Conservation (phyloP, 2,113 vertebrate genomes). For the Cavia aperea region DNA sequence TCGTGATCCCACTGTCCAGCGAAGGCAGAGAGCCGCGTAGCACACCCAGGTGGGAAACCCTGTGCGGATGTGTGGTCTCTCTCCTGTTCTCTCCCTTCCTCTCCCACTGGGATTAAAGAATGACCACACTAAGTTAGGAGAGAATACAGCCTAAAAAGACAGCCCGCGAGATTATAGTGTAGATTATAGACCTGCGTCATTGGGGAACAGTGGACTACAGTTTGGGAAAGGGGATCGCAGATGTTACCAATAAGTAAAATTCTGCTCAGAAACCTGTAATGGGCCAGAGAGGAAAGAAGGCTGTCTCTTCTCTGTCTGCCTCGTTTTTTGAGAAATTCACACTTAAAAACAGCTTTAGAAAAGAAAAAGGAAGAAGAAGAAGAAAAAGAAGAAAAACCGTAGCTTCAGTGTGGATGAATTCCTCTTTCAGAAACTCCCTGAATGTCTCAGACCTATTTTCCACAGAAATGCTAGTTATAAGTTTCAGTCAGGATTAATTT, state of each 20-base stretch:
- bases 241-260: neutral
- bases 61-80: neutral
- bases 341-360: neutral
- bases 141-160: neutral
- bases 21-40: rapidly evolving
- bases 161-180: neutral
- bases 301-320: no score
- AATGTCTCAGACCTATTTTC: conserved; percentile 49
- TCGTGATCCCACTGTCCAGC: neutral
- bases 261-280: neutral
- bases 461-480: conserved; percentile 21
- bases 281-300: neutral
- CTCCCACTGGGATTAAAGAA: no score
- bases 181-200: neutral
- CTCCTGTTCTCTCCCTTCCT: neutral
- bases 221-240: neutral
- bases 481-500: conserved; percentile 55
- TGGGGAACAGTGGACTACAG: neutral
- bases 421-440: conserved; percentile 46
- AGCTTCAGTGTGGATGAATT: neutral
- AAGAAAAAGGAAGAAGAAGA: neutral
- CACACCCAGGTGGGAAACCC: rapidly evolving
- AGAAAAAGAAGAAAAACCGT: no score
- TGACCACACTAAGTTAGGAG: neutral
- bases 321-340: neutral